Evolutionary conservation across 2,888 invertebrate species (phyloP).

Genomic region (Prostheceraeus crozeri): DNA sequence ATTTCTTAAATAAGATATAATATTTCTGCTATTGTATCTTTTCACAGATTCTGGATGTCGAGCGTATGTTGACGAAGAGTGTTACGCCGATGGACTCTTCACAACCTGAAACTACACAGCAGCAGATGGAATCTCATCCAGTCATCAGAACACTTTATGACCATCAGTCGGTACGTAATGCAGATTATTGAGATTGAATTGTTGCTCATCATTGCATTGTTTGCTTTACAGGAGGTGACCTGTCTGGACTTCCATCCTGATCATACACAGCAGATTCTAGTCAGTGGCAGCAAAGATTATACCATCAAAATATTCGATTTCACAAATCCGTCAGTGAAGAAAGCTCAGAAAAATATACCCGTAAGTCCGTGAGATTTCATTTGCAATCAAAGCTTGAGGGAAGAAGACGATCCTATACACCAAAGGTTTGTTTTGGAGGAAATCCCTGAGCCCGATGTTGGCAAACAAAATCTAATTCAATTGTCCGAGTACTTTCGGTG

Average conservation of each 20-base stretch:
- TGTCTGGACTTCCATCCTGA: constrained; percentile 91
- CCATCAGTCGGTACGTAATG: constrained; percentile 67
- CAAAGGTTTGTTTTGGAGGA: too few relatives aligned
- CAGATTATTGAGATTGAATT: background rate
- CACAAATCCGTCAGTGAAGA: constrained; percentile 94
- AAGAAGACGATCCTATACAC: too few relatives aligned
- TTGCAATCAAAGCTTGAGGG: too few relatives aligned
- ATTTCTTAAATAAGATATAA: too few relatives aligned
- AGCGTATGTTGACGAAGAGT: constrained; percentile 95
- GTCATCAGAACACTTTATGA: constrained; percentile 94
- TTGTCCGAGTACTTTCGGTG: too few relatives aligned
- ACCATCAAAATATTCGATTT: constrained; percentile 94
- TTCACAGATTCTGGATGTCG: constrained; percentile 82
- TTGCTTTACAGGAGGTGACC: constrained; percentile 70
- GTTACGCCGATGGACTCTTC: constrained; percentile 62
- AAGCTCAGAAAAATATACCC: constrained; percentile 87
- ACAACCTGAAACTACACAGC: constrained; percentile 55
- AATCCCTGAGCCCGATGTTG: too few relatives aligned
- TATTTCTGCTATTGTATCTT: constrained; percentile 17
- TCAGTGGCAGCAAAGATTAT: constrained; percentile 86
- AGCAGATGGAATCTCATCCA: constrained; percentile 80
- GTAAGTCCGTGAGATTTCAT: too few relatives aligned
- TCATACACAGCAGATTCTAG: constrained; percentile 71
- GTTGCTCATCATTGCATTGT: constrained; percentile 19
- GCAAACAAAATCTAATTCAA: too few relatives aligned